phyloP scores from a whole-genome alignment of 2,113 vertebrate genomes.

The Saimiri boliviensis region DNA sequence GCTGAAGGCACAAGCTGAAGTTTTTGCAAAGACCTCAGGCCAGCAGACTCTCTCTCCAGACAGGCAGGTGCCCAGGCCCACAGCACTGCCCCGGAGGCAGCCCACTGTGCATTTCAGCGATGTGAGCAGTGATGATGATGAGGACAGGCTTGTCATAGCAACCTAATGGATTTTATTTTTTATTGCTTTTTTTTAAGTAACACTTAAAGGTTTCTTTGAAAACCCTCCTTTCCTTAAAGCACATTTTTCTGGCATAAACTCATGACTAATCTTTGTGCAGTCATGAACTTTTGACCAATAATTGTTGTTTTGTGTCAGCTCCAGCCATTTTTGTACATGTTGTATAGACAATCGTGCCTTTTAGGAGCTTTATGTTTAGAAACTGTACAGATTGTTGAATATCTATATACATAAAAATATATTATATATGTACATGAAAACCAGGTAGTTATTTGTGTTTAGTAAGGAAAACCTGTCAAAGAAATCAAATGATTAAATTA shows the following conservation, averaged over 20 bases:
- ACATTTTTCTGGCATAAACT: conserved; percentile 96
- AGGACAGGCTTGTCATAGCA: conserved; percentile 96
- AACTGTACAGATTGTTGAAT: conserved; percentile 96
- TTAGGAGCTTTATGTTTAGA: conserved; percentile 96
- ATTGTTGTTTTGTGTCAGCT: conserved; percentile 92
- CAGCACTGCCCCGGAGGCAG: conserved; percentile 82
- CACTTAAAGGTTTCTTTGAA: conserved; percentile 91
- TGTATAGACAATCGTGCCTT: conserved; percentile 99
- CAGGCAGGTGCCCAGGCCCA: conserved; percentile 70
- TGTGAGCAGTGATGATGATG: conserved; percentile 95
- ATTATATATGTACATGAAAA: conserved; percentile 90
- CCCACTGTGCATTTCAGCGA: conserved; percentile 89
- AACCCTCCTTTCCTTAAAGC: conserved; percentile 93
- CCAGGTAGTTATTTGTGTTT: conserved; percentile 94
- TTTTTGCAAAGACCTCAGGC: neutral
- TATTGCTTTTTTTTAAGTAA: conserved; percentile 81
- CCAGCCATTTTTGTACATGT: conserved; percentile 98
- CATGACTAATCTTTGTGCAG: conserved; percentile 96
- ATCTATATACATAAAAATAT: conserved; percentile 87
- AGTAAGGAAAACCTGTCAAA: conserved; percentile 90
- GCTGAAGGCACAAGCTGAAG: conserved; percentile 60
- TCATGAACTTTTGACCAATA: conserved; percentile 97
- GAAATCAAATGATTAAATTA: conserved; percentile 92
- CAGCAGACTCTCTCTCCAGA: conserved; percentile 65
- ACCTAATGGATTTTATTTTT: conserved; percentile 85